Evolutionary conservation across 2,113 vertebrate species (phyloP).

Genomic region (Bettongia penicillata): DNA sequence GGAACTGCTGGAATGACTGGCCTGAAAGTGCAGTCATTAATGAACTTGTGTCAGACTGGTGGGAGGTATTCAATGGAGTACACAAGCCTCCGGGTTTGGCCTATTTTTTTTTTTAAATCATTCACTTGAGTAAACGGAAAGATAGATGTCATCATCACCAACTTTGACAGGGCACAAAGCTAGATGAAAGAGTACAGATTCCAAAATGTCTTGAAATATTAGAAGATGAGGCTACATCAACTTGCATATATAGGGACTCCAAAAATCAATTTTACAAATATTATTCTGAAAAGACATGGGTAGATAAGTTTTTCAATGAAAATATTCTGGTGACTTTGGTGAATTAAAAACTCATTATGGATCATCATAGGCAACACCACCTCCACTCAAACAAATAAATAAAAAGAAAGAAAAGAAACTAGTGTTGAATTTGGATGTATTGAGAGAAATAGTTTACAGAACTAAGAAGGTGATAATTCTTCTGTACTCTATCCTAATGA

Average conservation of each 20-base stretch:
- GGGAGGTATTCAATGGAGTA: neutral
- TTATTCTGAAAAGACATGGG: neutral
- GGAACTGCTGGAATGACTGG: neutral
- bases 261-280: neutral
- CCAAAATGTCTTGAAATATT: neutral
- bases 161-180: neutral
- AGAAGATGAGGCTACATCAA: neutral
- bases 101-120: neutral
- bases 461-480: neutral
- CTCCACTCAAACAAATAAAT: too few species aligned
- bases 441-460: neutral
- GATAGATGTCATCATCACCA: neutral
- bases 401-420: neutral
- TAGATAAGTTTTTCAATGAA: neutral
- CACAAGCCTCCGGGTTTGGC: neutral
- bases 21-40: neutral
- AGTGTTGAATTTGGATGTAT: neutral
- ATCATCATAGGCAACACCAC: fast-evolving
- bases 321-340: neutral
- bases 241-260: neutral
- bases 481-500: neutral
- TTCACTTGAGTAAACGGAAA: neutral
- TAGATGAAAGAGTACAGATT: neutral
- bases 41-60: neutral
- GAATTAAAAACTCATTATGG: neutral